phyloP scores from a whole-genome alignment of 53 echinoderm and acorn worm genomes.

The Echinometra lucunter region DNA sequence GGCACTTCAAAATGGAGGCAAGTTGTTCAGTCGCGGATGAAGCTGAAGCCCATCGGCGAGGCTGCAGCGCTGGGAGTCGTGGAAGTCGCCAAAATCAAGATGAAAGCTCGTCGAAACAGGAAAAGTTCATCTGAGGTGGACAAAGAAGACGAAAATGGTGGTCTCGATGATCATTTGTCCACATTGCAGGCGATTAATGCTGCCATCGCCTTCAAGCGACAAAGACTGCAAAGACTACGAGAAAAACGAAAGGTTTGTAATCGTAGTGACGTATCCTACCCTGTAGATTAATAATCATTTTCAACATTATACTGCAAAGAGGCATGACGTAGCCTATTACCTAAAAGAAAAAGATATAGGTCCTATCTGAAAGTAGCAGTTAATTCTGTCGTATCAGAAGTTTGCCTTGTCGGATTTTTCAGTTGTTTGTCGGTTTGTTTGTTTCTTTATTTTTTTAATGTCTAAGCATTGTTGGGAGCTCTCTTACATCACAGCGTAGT shows the following conservation, averaged over 20 bases:
- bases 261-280: no score
- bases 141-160: neutral
- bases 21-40: neutral
- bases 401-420: no score
- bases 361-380: no score
- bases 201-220: conserved; percentile 11
- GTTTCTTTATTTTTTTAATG: no score
- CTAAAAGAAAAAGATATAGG: no score
- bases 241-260: conserved; percentile 45
- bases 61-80: neutral
- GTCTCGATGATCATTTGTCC: neutral
- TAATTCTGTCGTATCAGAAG: no score
- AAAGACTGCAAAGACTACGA: neutral
- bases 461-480: no score
- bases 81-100: conserved; percentile 34
- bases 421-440: no score
- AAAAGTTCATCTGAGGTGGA: conserved; percentile 1
- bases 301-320: no score
- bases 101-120: neutral
- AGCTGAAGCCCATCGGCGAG: neutral
- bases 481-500: no score
- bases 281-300: no score
- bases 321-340: no score
- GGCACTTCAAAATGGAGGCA: neutral
- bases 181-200: conserved; percentile 23